Conservation (phyloP, 2,888 invertebrate genomes). For the Embidobia sp. region DNA sequence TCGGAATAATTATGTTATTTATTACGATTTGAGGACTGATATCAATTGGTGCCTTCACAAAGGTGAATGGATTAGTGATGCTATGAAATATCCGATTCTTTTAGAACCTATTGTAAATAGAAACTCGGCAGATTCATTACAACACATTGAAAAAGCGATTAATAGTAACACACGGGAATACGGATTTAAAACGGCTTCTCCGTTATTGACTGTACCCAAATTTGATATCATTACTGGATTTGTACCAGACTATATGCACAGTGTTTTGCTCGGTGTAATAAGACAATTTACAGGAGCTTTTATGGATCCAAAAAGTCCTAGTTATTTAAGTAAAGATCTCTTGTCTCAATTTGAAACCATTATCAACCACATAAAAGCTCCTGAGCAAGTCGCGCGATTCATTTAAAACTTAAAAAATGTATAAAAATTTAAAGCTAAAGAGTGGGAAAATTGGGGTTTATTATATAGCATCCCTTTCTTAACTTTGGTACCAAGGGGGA, state of each 20-base stretch:
- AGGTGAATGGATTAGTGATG: neutral
- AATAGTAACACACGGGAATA: neutral
- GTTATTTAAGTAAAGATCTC: conserved; percentile 13
- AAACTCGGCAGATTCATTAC: neutral
- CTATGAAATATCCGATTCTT: neutral
- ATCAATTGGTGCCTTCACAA: conserved; percentile 7
- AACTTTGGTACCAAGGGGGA: too few species aligned
- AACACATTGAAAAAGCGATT: conserved; percentile 1
- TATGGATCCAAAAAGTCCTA: conserved; percentile 55
- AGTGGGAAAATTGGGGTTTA: too few species aligned
- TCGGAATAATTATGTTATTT: too few species aligned
- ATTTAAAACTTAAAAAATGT: neutral
- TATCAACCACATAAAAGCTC: conserved; percentile 16
- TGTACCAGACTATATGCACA: too few species aligned
- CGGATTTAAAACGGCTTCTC: conserved; percentile 36
- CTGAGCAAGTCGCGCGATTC: neutral
- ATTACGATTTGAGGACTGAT: too few species aligned
- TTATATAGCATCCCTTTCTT: conserved; percentile 1
- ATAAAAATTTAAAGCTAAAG: conserved; percentile 1
- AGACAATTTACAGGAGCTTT: conserved; percentile 44
- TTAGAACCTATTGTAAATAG: neutral
- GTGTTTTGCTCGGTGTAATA: too few species aligned
- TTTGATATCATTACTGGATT: conserved; percentile 50
- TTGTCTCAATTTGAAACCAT: conserved; percentile 6
- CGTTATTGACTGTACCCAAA: conserved; percentile 16